Base-by-base conservation (phyloP, 1,140 invertebrate species). In the Papilio glaucus region DNA sequence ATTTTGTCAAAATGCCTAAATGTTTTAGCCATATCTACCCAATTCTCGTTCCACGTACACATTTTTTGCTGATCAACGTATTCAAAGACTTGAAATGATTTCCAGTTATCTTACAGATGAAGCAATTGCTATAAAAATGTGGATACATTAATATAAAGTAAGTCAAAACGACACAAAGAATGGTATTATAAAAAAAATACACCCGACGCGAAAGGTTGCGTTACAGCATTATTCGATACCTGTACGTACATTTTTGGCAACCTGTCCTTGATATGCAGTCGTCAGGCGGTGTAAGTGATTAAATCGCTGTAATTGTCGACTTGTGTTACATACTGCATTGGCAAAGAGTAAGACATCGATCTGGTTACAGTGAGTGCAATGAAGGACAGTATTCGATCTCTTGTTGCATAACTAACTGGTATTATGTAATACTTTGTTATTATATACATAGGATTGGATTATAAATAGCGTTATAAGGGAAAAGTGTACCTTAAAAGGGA, bases 321-420 rank as follows among this genome's bases (percentile, higher is more conserved):
- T 65, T 24, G 37, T 39, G 62, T 65, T 37, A 65, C 62, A 65
- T 65, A 65, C 21, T 39, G 37, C 15, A 21, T 65, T 21, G 62
- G 29, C 37, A 9, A 15, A 39, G 62, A 39, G 62, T 18, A 10
- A 65, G 62, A 21, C 62, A 65, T 65, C 62, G 62, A 65, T 65
- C 62, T 65, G 62, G 33, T 65, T 65, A 65, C 62, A 21, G 15
- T 10, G 26, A 10, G 18, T n/a, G 62, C 18, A 65, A 65, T 39
- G 62, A n/a, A 39, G 37, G 33, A 33, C 62, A 65, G 62, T 33
- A 39, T 65, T 39, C 62, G 10, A 39, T 65, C 10, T 65, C 18
- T 38, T 38, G 62, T 65, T 65, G 33, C 62, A 65, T 65, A 65
- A 65, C 33, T 38, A 37, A 18, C 29, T 39, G n/a, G 37, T 41